Evolutionary conservation across 2,888 invertebrate species (phyloP), one percentile per base, ranked within the genome.

Genomic region (Plebejus melissa): DNA sequence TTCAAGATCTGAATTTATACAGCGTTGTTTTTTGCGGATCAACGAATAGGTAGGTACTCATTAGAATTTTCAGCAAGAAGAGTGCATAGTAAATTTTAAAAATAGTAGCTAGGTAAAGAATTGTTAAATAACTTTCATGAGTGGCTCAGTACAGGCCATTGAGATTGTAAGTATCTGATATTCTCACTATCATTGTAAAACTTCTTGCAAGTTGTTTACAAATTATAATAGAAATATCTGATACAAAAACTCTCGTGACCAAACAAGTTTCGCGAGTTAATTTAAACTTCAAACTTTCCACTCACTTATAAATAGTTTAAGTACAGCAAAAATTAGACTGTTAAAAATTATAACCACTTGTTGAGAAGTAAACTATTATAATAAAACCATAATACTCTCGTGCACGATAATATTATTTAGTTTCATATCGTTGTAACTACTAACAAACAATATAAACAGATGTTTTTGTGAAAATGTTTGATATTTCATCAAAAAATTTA

Each of bases 271-370:
- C 36, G 36, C 36, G 69, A 69, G 69, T n/a, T 69, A 75, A 22
- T 75, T 75, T 75, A 75, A 69, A 69, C 69, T 69, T 70, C 41
- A n/a, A 41, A 70, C 70, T 70, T 70, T 41, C 70, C 41, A 41
- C 70, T 70, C 41, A 70, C 70, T 70, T 70, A 22, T 38, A 69
- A 69, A 38, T 60, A 60, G 28, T 7, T 69, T 69, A 22, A 22
- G 22, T 22, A 69, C 70, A 70, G 41, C 41, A 41, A 70, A 70
- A 70, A 70, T n/a, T 38, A 41, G n/a, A 70, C 22, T 9, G 41
- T 22, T 70, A 70, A 41, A 65, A 36, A 65, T 65, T 65, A 65
- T 11, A 36, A 32, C 32, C 65, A 65, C 7, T 28, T 9, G 60
- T 60, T 60, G 60, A 60, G 22, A 28, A 28, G 28, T 7, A 60